Conservation (phyloP, 2,797 vertebrate species). For the Periophthalmus magnuspinnatus region DNA sequence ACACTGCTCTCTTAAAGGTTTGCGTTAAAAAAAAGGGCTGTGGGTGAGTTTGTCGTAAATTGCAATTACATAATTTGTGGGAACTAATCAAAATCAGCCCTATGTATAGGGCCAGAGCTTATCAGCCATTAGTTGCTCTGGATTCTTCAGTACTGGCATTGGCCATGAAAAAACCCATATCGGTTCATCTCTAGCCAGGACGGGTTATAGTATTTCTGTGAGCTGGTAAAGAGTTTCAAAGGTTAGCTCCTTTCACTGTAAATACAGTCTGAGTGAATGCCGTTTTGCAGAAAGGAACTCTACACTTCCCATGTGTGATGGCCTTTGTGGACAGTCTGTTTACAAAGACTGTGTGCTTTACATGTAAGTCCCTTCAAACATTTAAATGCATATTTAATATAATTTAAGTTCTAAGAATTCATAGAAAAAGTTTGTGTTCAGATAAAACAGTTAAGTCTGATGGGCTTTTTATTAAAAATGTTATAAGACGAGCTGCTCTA, state of each 20-base stretch:
- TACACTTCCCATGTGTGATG: neutral
- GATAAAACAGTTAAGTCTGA: neutral
- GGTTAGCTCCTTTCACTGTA: neutral
- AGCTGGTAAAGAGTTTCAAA: neutral
- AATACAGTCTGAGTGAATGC: neutral
- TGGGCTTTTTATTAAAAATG: neutral
- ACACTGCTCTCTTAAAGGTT: too few relatives aligned
- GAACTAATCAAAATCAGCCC: too few relatives aligned
- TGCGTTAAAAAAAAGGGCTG: too few relatives aligned
- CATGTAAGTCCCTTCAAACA: too few relatives aligned
- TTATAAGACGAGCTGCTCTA: neutral
- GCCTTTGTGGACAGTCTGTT: neutral
- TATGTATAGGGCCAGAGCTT: too few relatives aligned
- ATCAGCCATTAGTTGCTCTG: too few relatives aligned
- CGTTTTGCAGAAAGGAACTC: neutral
- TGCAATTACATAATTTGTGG: too few relatives aligned
- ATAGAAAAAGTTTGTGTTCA: neutral
- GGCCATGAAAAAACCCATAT: too few relatives aligned
- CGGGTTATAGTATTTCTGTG: too few relatives aligned
- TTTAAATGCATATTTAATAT: neutral
- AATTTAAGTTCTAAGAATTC: neutral
- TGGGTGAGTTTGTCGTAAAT: too few relatives aligned
- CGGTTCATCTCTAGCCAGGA: too few relatives aligned
- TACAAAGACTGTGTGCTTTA: neutral
- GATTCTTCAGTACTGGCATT: too few relatives aligned